phyloP scores from a whole-genome alignment of 2,113 vertebrate species.

The Thalassarche chlororhynchos region DNA sequence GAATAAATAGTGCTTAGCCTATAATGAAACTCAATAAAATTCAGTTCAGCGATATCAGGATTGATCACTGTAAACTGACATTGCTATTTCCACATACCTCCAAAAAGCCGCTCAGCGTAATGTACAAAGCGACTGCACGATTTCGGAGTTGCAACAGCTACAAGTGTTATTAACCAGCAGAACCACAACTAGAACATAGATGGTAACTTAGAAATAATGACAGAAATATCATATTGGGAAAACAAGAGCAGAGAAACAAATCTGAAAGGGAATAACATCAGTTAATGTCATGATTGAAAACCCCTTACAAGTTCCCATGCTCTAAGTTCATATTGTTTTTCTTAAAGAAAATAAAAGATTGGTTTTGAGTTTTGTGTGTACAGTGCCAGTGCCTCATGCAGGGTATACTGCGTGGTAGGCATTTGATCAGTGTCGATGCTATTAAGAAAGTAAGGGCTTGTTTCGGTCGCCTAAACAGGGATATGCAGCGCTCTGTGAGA shows the following conservation, averaged over 20 bases:
- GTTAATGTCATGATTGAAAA: neutral
- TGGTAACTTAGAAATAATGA: neutral
- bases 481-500: neutral
- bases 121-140: neutral
- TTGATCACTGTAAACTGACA: neutral
- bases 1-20: neutral
- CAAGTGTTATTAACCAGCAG: neutral
- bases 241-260: neutral
- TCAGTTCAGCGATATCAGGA: neutral
- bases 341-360: neutral
- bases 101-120: neutral
- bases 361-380: neutral
- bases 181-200: neutral
- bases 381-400: neutral
- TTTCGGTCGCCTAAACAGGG: neutral
- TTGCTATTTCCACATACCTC: neutral
- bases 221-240: neutral
- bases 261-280: neutral
- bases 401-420: neutral
- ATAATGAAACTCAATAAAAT: constrained; percentile 5
- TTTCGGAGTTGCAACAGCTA: neutral
- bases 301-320: neutral
- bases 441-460: neutral
- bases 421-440: neutral
- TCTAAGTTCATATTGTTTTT: neutral